Evolutionary conservation across 2,888 invertebrate genomes (phyloP).

Genomic region (Amiota mariae): DNA sequence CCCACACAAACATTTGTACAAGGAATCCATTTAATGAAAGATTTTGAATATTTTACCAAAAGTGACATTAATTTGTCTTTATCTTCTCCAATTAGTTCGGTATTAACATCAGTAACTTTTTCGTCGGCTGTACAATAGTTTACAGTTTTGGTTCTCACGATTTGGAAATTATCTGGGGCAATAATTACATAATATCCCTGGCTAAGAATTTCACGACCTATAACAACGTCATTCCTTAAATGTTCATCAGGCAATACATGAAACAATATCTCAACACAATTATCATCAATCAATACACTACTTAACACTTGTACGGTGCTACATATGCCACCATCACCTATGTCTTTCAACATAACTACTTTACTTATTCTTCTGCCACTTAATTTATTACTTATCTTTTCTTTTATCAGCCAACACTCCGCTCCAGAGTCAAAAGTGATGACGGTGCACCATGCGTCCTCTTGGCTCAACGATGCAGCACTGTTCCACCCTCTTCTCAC

Average conservation of each 20-base stretch:
- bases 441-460: not conserved
- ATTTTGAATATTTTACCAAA: conserved; percentile 23
- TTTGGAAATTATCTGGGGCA: conserved; percentile 11
- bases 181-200: conserved; percentile 15
- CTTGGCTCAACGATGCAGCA: not conserved
- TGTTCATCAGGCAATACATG: not conserved
- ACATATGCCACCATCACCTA: no score
- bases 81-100: conserved; percentile 9
- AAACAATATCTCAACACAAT: conserved; percentile 25
- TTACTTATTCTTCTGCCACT: conserved; percentile 36
- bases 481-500: conserved; percentile 6
- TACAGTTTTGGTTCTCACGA: conserved; percentile 8
- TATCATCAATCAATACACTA: conserved; percentile 33
- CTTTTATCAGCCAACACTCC: conserved; percentile 28
- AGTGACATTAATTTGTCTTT: conserved; percentile 15
- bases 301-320: no score
- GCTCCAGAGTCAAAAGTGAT: not conserved
- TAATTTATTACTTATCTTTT: conserved; percentile 37
- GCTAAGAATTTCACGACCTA: conserved; percentile 31
- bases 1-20: not conserved
- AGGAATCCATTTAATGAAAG: conserved; percentile 13
- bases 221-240: conserved; percentile 17
- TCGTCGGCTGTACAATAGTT: not conserved
- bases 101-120: conserved; percentile 15
- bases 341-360: conserved; percentile 39